These are phyloP conservation scores for Caenorhabditis uteleia DNA, from an alignment of 2,888 invertebrate genomes.

Conservation along the genomic window DNA sequence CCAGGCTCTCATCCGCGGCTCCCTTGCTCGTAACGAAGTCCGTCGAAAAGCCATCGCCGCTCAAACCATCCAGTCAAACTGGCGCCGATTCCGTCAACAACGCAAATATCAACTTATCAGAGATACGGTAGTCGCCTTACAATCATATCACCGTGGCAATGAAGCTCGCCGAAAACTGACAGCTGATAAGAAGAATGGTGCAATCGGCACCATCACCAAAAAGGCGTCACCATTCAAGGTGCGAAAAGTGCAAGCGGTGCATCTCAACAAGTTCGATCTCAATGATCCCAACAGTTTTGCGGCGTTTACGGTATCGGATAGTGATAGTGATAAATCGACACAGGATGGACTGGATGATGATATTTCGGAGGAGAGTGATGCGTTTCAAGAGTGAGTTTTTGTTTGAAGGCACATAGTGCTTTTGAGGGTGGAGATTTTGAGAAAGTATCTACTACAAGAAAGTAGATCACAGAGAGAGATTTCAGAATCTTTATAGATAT, in stretches of 20 bases:
- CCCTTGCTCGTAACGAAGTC: constrained; percentile 74
- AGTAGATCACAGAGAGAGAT: too few relatives aligned
- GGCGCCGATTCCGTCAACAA: constrained; percentile 76
- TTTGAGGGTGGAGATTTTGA: too few relatives aligned
- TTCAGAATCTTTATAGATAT: too few relatives aligned
- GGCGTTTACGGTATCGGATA: constrained; percentile 37
- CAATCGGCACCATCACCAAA: too few relatives aligned
- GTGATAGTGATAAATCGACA: constrained; percentile 44
- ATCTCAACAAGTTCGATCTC: constrained; percentile 61
- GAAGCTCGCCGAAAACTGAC: constrained; percentile 44
- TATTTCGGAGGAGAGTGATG: constrained; percentile 43
- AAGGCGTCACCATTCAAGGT: constrained; percentile 40
- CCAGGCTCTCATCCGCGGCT: constrained; percentile 79
- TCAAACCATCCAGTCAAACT: constrained; percentile 81
- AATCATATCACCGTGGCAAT: constrained; percentile 73
- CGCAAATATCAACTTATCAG: constrained; percentile 78
- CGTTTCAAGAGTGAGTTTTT: constrained; percentile 37
- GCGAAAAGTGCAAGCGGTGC: constrained; percentile 49
- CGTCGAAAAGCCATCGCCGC: constrained; percentile 71
- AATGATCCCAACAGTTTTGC: constrained; percentile 53
- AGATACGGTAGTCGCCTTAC: constrained; percentile 73
- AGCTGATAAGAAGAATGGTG: constrained; percentile 34
- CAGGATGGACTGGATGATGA: constrained; percentile 50
- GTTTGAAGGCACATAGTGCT: too few relatives aligned
- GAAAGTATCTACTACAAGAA: too few relatives aligned